These are phyloP conservation scores for Nyctalus aviator DNA, from an alignment of 2,797 vertebrate genomes.

Conservation along the genomic window DNA sequence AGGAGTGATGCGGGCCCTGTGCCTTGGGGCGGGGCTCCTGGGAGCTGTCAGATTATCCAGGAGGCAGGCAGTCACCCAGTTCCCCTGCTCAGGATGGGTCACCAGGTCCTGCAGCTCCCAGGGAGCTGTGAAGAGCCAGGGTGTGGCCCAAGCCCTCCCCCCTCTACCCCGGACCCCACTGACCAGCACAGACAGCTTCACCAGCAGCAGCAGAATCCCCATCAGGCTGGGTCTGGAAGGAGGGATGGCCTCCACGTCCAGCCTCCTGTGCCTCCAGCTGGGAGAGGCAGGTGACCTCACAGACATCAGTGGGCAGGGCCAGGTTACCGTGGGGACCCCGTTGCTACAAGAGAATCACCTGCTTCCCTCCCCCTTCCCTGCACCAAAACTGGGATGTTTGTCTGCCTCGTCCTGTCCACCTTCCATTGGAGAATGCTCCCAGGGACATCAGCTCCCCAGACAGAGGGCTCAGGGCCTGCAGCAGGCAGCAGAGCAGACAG, in stretches of 20 bases:
- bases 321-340: slow-evolving; percentile 56
- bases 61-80: background rate
- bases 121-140: background rate
- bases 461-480: background rate
- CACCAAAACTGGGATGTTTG: background rate
- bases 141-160: background rate
- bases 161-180: background rate
- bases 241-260: slow-evolving; percentile 26
- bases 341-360: background rate
- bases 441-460: background rate
- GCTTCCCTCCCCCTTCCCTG: background rate
- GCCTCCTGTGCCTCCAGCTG: background rate
- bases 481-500: background rate
- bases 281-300: slow-evolving; percentile 69
- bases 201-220: slow-evolving; percentile 3
- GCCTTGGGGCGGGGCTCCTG: background rate
- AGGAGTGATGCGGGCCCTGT: background rate
- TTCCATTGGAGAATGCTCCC: too few species aligned
- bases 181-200: slow-evolving; percentile 60
- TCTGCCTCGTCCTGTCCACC: background rate
- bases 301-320: slow-evolving; percentile 24
- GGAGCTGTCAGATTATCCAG: background rate
- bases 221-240: background rate
- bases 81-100: background rate
- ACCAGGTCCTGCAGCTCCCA: background rate